These are phyloP conservation scores for Plodia interpunctella DNA, from an alignment of 1,140 invertebrate species.

Conservation along the genomic window DNA sequence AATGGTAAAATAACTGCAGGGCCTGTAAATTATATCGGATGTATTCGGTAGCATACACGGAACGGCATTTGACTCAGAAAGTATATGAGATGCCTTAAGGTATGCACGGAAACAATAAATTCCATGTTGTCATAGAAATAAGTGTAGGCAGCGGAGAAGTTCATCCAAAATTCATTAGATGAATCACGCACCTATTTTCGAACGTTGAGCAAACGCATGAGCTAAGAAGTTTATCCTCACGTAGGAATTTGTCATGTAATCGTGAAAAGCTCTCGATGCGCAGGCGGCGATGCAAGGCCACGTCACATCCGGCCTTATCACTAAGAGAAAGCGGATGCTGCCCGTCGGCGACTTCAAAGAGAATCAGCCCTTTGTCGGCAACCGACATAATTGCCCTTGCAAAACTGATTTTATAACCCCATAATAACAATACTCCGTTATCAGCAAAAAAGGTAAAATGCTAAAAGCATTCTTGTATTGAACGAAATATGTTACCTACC, in stretches of 20 bases:
- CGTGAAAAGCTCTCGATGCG: constrained; percentile 59
- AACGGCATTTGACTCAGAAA: constrained; percentile 3
- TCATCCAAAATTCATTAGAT: constrained; percentile 23
- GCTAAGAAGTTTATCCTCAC: constrained; percentile 39
- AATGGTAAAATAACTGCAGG: constrained; percentile 23
- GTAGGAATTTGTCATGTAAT: constrained; percentile 67
- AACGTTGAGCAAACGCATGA: constrained; percentile 34
- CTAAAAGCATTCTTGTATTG: constrained; percentile 9
- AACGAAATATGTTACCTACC: constrained; percentile 2
- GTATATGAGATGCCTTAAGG: neutral
- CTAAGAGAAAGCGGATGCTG: constrained; percentile 65
- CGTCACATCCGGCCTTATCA: constrained; percentile 65
- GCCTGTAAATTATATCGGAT: constrained; percentile 25
- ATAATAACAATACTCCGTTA: constrained; percentile 24
- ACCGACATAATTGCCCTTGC: constrained; percentile 46
- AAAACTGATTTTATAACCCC: constrained; percentile 41
- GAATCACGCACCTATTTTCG: constrained; percentile 28
- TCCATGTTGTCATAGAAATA: neutral
- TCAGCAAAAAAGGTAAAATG: constrained; percentile 23
- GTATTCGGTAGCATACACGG: constrained; percentile 25
- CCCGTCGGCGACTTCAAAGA: constrained; percentile 52
- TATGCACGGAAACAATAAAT: constrained; percentile 9
- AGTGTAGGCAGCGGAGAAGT: neutral
- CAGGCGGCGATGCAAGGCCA: constrained; percentile 46
- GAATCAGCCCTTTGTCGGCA: constrained; percentile 48